Base-by-base conservation (phyloP, 2,113 vertebrate genomes). In the Aptenodytes forsteri region DNA sequence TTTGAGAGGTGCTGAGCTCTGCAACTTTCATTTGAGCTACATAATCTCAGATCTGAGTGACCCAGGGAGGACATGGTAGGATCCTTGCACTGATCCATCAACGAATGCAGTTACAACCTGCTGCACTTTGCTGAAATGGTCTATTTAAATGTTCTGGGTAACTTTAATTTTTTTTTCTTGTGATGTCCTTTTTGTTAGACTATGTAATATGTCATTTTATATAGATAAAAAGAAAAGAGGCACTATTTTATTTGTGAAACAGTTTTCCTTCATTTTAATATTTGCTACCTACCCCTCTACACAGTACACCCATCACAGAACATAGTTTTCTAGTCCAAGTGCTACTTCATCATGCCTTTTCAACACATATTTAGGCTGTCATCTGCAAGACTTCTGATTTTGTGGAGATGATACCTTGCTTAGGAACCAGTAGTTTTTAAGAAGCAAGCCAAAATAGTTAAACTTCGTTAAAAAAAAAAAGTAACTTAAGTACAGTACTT, bases 241-340 rank as follows among this genome's bases (percentile, higher is more conserved):
- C 2, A 2, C 7, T 44, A 14, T 75, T 91, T 59, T 76, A 89
- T 67, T 84, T 65, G 26, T 89, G 27, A 58, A 93, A 55, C 10
- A 47, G 13, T 80, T 85, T 67, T 69, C 7, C 30, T 89, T 91
- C 2, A 18, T 67, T 89, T 81, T 72, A 84, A 79, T 76, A 82
- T 89, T 84, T 52, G 14, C 38, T 79, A 9, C 16, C 13, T 29
- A 19, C 13, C 32, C 4, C 17, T 82, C 44, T n/a, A 11, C 46
- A 38, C 0, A 0, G 23, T 64, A 17, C 27, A 44, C 3, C 20
- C 9, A n/a, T 71, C 26, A 49, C 5, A 52, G 55, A 93, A 64
- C 5, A 22, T 34, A 36, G 7, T 58, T 84, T 83, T 61, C n/a
- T 72, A 55, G 32, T 46, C 36, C 54, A 84, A 25, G 11, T 79